These are phyloP conservation scores for Cuculus canorus DNA, from an alignment of 2,797 vertebrate genomes.

Conservation along the genomic window DNA sequence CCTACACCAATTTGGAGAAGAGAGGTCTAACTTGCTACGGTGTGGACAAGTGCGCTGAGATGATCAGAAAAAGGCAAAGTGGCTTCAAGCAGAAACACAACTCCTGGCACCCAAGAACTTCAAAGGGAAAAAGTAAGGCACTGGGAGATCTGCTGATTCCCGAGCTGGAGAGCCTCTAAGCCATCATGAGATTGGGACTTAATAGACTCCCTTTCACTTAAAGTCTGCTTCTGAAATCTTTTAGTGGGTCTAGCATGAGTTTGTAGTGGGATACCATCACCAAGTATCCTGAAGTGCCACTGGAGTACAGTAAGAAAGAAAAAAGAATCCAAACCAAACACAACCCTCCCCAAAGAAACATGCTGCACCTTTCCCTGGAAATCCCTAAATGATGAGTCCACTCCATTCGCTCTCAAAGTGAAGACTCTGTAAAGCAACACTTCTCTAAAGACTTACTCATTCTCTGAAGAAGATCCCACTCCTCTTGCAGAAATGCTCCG, in stretches of 20 bases:
- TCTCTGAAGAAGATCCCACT: conserved; percentile 93
- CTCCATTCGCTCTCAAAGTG: not conserved
- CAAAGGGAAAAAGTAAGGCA: not conserved
- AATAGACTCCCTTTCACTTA: not conserved
- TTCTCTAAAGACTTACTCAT: conserved; percentile 85
- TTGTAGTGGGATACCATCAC: not conserved
- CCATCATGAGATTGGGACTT: not conserved
- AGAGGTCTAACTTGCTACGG: not conserved
- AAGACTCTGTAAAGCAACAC: not conserved
- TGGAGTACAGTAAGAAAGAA: not conserved
- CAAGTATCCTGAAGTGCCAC: not conserved
- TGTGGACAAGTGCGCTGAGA: not conserved
- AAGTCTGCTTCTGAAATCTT: not conserved
- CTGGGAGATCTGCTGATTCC: not conserved
- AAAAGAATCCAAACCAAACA: not conserved
- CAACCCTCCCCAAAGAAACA: not conserved
- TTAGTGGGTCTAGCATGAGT: not conserved
- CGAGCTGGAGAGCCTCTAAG: not conserved
- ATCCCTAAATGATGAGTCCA: not conserved
- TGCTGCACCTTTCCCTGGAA: not conserved
- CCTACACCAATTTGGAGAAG: not conserved
- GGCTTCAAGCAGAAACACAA: not conserved
- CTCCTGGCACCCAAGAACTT: not conserved
- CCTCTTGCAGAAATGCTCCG: conserved; percentile 94
- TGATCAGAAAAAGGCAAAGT: not conserved